These are phyloP conservation scores for Erythrolamprus reginae DNA, from an alignment of 2,113 vertebrate genomes.

Conservation along the genomic window DNA sequence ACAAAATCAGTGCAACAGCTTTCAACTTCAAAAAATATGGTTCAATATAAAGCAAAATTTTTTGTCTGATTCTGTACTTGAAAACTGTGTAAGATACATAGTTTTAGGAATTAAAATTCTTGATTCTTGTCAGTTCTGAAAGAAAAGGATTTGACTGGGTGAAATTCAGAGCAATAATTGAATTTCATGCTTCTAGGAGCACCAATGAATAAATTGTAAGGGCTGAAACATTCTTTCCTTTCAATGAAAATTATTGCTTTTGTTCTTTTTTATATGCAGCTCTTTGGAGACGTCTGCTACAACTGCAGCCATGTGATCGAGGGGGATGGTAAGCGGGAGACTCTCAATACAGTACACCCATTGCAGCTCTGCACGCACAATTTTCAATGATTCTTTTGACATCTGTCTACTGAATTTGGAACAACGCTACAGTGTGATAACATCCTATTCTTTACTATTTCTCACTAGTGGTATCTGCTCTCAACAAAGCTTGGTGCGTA, in stretches of 20 bases:
- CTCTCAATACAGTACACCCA: slow-evolving; percentile 50
- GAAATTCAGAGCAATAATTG: slow-evolving; percentile 15
- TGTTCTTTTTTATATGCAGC: slow-evolving; percentile 65
- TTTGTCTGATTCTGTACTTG: neutral
- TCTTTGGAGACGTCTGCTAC: slow-evolving; percentile 94
- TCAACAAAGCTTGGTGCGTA: slow-evolving; percentile 97
- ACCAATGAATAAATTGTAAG: slow-evolving; percentile 44
- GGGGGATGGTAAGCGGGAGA: slow-evolving; percentile 83
- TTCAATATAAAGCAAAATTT: neutral
- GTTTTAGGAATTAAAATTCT: slow-evolving; percentile 36
- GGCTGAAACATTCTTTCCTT: neutral
- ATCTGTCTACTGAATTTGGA: slow-evolving; percentile 39
- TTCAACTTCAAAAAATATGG: neutral
- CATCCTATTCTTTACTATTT: slow-evolving; percentile 33
- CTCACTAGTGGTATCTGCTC: slow-evolving; percentile 85
- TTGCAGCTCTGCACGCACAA: slow-evolving; percentile 41
- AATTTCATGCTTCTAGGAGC: slow-evolving; percentile 1
- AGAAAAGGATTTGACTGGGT: slow-evolving; percentile 43
- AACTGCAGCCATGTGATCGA: slow-evolving; percentile 94
- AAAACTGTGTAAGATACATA: neutral
- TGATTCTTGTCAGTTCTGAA: slow-evolving; percentile 38
- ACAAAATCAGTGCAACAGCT: neutral
- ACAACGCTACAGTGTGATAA: slow-evolving; percentile 29
- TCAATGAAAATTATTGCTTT: neutral
- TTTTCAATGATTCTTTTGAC: slow-evolving; percentile 42